Conservation (phyloP, 2,113 vertebrate genomes). For the Sciurus niger region DNA sequence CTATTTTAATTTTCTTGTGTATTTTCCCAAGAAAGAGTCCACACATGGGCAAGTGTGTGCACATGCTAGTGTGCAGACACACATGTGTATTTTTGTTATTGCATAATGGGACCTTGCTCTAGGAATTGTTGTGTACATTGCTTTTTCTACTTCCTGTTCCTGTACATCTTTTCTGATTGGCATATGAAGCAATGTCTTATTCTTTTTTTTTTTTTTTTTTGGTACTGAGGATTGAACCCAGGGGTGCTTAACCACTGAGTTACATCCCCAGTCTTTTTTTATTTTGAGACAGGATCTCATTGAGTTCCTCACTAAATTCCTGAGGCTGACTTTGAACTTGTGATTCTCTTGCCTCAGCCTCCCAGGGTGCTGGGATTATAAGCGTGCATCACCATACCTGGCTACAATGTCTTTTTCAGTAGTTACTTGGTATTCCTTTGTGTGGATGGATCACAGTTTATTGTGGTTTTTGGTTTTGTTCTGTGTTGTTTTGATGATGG, state of each 20-base stretch:
- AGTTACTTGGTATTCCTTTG: neutral
- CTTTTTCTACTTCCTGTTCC: neutral
- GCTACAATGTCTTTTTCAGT: too few species aligned
- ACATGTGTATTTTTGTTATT: neutral
- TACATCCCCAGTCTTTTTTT: too few species aligned
- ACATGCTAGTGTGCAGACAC: neutral
- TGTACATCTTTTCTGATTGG: neutral
- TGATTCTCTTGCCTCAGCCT: too few species aligned
- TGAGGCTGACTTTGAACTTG: too few species aligned
- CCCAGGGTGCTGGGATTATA: too few species aligned
- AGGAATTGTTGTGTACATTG: neutral
- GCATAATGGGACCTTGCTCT: neutral
- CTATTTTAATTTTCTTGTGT: slow-evolving; percentile 38
- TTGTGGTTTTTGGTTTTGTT: too few species aligned
- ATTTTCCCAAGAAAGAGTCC: slow-evolving; percentile 6
- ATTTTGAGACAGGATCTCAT: too few species aligned
- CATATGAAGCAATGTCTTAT: neutral
- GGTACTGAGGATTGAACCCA: too few species aligned
- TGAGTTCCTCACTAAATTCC: too few species aligned
- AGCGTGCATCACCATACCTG: rapidly evolving
- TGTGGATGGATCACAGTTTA: neutral
- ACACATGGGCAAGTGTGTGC: neutral
- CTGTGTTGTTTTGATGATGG: too few species aligned
- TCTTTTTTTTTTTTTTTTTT: neutral
- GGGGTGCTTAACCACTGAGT: too few species aligned